Base-by-base conservation (phyloP, 2,888 invertebrate genomes). In the Drosophila pegasa region DNA sequence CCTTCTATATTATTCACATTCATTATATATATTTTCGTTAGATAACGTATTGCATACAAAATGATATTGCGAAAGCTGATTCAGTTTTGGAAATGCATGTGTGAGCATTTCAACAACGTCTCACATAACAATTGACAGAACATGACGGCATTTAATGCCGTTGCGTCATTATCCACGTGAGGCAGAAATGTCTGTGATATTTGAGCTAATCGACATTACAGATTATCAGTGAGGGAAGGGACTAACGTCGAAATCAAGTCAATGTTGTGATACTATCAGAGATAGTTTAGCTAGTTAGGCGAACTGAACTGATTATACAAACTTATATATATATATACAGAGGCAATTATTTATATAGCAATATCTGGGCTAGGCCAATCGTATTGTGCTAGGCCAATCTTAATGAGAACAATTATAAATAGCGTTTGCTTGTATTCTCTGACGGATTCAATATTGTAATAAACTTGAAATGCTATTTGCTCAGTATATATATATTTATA, bases 381-480 rank as follows among this genome's bases (percentile, higher is more conserved):
- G 8, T 54, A 29, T 41, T 50, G 14, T 43, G 27, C 57, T n/a
- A n/a, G n/a, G n/a, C n/a, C n/a, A n/a, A n/a, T 58, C 18, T 52
- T 43, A 52, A 38, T 57, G 60, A 60, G 27, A 55, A 37, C 66
- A 40, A 51, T 60, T 76, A 73, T 58, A 72, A 72, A 71, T 57
- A 65, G 50, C 33, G 25, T 7, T 12, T 6, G 35, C 6, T 29
- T 18, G 47, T 29, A 29, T 10, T 47, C 45, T 29, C 20, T 3
- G 12, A 2, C 16, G 12, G 16, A 40, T 31, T 52, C 12, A n/a
- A 29, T 58, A 59, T 56, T 12, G 35, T 50, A 52, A 31, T 20
- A 10, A 45, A 31, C 48, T 7, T 20, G 22, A 57, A 35, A 38
- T 62, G 54, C 8, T 22, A 38, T 41, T 57, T 45, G 7, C 48